phyloP scores from a whole-genome alignment of 2,113 vertebrate species.

The Actenoides lindsayi region DNA sequence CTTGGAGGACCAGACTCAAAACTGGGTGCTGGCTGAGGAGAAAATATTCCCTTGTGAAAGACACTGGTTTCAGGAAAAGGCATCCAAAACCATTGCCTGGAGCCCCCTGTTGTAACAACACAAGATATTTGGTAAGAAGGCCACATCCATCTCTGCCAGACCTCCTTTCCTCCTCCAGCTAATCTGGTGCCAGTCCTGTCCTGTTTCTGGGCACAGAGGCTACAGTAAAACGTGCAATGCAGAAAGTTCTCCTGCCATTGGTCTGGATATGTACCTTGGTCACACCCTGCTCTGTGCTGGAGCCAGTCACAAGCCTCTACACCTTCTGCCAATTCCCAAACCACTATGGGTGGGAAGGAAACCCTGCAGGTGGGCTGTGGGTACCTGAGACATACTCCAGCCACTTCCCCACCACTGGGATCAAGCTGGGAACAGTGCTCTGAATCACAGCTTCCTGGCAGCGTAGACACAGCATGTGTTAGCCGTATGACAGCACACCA shows the following conservation, averaged over 20 bases:
- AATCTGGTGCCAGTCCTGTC: neutral
- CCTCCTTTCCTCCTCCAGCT: neutral
- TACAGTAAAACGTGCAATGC: neutral
- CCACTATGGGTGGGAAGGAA: neutral
- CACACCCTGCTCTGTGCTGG: accelerated
- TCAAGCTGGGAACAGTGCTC: neutral
- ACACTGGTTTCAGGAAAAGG: neutral
- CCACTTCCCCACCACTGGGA: neutral
- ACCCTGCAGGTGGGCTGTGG: neutral
- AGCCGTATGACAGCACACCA: neutral
- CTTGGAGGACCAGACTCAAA: neutral
- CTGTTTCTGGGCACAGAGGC: neutral
- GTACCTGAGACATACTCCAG: neutral
- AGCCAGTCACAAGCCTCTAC: neutral
- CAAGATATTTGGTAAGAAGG: neutral
- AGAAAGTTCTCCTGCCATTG: neutral
- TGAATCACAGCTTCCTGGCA: constrained; percentile 55
- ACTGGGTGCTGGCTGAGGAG: neutral
- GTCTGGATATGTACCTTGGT: neutral
- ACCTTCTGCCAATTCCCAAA: neutral
- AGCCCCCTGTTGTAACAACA: neutral
- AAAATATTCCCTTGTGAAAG: neutral
- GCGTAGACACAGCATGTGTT: constrained; percentile 32
- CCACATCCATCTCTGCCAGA: neutral
- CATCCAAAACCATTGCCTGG: neutral